Evolutionary conservation across 2,797 vertebrate genomes (phyloP).

Genomic region (Crocodylus rhombifer): DNA sequence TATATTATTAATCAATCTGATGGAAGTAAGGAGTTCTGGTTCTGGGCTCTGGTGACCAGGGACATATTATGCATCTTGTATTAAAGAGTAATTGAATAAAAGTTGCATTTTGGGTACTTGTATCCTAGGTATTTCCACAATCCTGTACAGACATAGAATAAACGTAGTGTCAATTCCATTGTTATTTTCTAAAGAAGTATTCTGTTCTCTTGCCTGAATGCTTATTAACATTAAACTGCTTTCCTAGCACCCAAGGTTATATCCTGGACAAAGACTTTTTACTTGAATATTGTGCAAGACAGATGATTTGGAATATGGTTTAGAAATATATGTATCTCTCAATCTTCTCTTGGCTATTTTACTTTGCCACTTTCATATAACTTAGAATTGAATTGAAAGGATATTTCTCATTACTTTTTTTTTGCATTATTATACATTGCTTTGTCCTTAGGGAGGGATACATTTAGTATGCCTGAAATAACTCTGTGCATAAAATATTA

Average conservation of each 20-base stretch:
- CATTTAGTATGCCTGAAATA: too few relatives aligned
- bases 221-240: too few relatives aligned
- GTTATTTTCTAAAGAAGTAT: not conserved
- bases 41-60: too few relatives aligned
- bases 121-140: not conserved
- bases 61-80: too few relatives aligned
- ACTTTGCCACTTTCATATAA: too few relatives aligned
- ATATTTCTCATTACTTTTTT: not conserved
- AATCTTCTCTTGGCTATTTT: not conserved
- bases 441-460: not conserved
- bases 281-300: fast-evolving
- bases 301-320: not conserved
- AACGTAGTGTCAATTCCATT: not conserved
- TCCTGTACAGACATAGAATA: not conserved
- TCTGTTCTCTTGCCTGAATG: not conserved
- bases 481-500: too few relatives aligned
- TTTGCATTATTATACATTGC: fast-evolving
- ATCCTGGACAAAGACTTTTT: not conserved
- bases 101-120: too few relatives aligned
- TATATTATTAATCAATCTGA: too few relatives aligned
- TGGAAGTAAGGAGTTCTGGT: too few relatives aligned
- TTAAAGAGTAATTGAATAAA: too few relatives aligned
- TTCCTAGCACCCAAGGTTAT: too few relatives aligned
- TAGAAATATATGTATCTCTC: fast-evolving
- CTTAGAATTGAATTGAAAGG: not conserved